phyloP scores from a whole-genome alignment of 2,113 vertebrate genomes.

The Poeciliopsis prolifica region DNA sequence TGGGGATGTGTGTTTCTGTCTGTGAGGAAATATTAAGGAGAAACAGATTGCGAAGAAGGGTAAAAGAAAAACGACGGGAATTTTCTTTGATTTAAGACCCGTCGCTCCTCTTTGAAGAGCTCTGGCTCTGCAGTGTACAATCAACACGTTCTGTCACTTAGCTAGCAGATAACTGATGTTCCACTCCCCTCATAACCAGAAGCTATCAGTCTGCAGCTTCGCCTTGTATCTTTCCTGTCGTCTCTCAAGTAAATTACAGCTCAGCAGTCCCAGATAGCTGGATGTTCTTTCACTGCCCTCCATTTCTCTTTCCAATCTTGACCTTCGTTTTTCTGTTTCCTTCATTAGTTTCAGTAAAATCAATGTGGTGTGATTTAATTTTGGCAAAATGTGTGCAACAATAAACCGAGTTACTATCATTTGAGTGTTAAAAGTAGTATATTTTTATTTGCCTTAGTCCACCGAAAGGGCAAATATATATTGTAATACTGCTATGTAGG shows the following conservation, averaged over 20 bases:
- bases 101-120: constrained; percentile 64
- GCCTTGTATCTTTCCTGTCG: constrained; percentile 73
- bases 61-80: constrained; percentile 62
- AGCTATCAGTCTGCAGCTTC: constrained; percentile 78
- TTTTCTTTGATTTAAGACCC: constrained; percentile 78
- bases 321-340: constrained; percentile 39
- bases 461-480: neutral
- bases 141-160: constrained; percentile 79
- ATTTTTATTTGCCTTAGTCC: neutral
- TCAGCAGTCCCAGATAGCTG: constrained; percentile 70
- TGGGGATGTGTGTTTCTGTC: constrained; percentile 8
- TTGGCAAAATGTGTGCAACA: neutral
- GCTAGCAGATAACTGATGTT: constrained; percentile 79
- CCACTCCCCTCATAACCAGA: constrained; percentile 77
- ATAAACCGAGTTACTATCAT: neutral
- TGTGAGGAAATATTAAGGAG: constrained; percentile 53
- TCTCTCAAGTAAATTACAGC: constrained; percentile 80
- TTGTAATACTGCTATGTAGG: too few species aligned
- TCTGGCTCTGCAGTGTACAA: constrained; percentile 74
- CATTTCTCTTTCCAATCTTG: constrained; percentile 49
- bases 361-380: constrained; percentile 10
- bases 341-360: constrained; percentile 37
- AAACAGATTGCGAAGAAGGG: constrained; percentile 59
- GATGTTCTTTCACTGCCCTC: constrained; percentile 59
- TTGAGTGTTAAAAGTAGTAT: neutral